Conservation (phyloP, 2,888 invertebrate species). For the Baronia brevicornis region DNA sequence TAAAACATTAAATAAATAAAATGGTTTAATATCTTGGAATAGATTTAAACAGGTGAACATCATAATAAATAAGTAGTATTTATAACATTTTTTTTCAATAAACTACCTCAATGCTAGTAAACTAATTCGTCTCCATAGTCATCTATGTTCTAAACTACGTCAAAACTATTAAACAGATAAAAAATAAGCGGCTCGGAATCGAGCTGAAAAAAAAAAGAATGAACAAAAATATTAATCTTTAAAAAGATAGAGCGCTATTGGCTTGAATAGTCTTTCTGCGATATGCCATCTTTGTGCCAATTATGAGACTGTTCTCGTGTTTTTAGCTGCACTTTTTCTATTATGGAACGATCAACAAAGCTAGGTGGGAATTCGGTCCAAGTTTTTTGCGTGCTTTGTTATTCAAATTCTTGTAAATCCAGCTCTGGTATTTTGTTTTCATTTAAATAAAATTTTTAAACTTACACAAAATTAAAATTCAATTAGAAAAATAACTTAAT, state of each 20-base stretch:
- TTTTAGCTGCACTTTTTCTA: constrained; percentile 35
- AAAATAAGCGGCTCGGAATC: constrained; percentile 46
- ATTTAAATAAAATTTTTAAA: too few relatives aligned
- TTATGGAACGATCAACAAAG: constrained; percentile 33
- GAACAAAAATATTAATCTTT: constrained; percentile 59
- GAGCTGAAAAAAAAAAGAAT: constrained; percentile 51
- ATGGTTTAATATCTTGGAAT: too few relatives aligned
- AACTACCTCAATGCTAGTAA: too few relatives aligned
- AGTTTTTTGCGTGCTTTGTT: constrained; percentile 11
- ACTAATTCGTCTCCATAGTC: constrained; percentile 30
- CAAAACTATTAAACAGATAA: constrained; percentile 49
- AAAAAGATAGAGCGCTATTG: constrained; percentile 56
- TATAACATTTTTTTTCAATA: too few relatives aligned
- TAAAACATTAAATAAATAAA: too few relatives aligned
- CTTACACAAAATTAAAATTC: too few relatives aligned
- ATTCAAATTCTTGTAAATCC: constrained; percentile 5
- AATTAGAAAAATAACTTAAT: too few relatives aligned
- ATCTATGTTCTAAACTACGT: constrained; percentile 29
- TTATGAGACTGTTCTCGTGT: constrained; percentile 51
- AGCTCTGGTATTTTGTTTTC: background rate
- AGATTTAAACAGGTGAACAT: too few relatives aligned
- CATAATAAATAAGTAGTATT: too few relatives aligned
- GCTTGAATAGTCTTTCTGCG: constrained; percentile 51
- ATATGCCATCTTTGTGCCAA: constrained; percentile 69
- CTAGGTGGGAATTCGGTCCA: constrained; percentile 49